Conservation (phyloP, 2,797 vertebrate species). For the Morelia viridis region DNA sequence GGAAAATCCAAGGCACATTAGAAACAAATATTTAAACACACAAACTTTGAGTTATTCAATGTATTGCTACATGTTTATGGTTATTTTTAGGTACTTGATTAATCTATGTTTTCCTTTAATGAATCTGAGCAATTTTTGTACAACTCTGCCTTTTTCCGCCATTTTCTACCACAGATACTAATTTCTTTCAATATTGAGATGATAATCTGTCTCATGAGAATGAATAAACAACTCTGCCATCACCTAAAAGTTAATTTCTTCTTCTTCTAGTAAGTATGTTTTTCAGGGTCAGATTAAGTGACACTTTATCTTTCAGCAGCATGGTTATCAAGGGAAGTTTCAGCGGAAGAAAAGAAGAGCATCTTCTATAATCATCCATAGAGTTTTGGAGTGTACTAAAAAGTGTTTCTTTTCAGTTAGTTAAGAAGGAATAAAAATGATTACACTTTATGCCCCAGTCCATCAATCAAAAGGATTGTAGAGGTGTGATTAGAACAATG, state of each 20-base stretch:
- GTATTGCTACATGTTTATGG: background rate
- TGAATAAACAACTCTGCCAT: background rate
- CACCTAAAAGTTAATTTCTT: background rate
- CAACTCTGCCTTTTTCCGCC: background rate
- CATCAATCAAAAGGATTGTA: background rate
- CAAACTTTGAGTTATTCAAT: background rate
- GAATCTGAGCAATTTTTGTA: background rate
- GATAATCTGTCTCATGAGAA: background rate
- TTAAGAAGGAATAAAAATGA: background rate
- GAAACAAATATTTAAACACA: background rate
- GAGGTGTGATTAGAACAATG: background rate
- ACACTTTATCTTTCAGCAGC: background rate
- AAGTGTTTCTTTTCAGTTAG: background rate
- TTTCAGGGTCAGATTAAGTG: background rate
- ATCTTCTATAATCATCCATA: background rate
- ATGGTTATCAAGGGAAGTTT: background rate
- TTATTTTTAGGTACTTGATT: background rate
- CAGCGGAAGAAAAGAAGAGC: background rate
- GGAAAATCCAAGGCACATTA: background rate
- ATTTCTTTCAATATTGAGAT: background rate
- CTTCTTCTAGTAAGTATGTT: background rate
- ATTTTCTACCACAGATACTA: background rate
- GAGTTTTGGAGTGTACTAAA: background rate
- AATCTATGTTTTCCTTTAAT: background rate
- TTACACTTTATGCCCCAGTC: background rate